Percentiles rank a stretch among this genome's conserved stretches.
Evolutionary conservation across 2,113 vertebrate species (phyloP).

Genomic region (Pardalotus punctatus): DNA sequence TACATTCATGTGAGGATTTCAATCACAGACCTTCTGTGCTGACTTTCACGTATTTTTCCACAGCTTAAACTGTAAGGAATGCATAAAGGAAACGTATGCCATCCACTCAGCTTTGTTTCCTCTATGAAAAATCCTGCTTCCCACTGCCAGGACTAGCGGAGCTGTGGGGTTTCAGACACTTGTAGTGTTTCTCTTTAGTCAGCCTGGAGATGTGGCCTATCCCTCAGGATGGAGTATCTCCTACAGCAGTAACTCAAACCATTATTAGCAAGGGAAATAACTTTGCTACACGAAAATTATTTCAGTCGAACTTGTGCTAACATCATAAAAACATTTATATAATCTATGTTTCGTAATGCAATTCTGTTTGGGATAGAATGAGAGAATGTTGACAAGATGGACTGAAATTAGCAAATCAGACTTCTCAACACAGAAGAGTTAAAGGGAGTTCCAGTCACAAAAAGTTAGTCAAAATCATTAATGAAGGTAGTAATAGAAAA

Average conservation of each 20-base stretch:
- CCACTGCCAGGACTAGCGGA: not conserved
- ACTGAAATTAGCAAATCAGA: not conserved
- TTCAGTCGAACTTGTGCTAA: not conserved
- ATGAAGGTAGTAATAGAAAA: not conserved
- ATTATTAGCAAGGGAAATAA: not conserved
- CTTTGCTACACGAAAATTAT: not conserved
- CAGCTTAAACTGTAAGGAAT: not conserved
- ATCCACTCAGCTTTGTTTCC: not conserved
- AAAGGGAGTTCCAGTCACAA: not conserved
- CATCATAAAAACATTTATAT: not conserved
- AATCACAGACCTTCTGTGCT: not conserved
- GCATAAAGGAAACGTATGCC: accelerated
- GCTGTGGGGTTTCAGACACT: not conserved
- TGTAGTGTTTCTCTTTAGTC: not conserved
- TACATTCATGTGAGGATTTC: not conserved
- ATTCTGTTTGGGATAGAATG: not conserved
- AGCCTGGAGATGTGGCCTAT: not conserved
- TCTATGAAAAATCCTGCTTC: not conserved
- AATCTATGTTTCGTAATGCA: not conserved
- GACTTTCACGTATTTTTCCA: not conserved
- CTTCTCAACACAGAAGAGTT: not conserved
- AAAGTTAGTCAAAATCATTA: not conserved
- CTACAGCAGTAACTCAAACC: not conserved
- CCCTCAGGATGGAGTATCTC: not conserved
- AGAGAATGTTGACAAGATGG: not conserved